Evolutionary conservation across 2,113 vertebrate species (phyloP).

Genomic region (Saguinus imperator): DNA sequence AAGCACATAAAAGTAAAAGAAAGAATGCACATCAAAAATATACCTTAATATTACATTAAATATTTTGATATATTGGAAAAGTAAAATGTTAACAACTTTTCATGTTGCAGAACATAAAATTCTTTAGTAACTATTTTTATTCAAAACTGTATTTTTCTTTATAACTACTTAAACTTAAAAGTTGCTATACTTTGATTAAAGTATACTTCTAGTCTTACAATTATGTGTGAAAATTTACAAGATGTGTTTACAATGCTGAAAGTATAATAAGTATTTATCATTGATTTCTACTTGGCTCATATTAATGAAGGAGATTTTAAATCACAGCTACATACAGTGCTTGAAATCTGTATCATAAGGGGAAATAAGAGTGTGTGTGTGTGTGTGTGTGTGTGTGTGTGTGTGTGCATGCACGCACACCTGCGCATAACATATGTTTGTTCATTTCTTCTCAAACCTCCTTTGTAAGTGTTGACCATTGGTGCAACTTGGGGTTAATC

Average conservation of each 20-base stretch:
- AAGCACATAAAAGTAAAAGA: constrained; percentile 62
- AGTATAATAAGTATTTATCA: constrained; percentile 63
- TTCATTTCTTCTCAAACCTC: neutral
- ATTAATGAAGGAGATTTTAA: constrained; percentile 11
- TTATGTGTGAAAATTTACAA: constrained; percentile 60
- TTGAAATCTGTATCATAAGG: constrained; percentile 23
- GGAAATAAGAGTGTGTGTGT: neutral
- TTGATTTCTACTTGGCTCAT: constrained; percentile 37
- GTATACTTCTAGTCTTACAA: constrained; percentile 56
- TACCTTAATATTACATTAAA: constrained; percentile 68
- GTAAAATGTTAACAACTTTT: constrained; percentile 75
- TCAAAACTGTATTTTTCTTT: constrained; percentile 69
- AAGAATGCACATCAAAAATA: constrained; percentile 7
- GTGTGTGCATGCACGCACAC: neutral
- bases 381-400: neutral
- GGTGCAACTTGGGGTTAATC: constrained; percentile 59
- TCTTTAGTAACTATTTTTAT: constrained; percentile 71
- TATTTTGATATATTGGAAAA: constrained; percentile 66
- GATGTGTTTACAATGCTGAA: constrained; percentile 60
- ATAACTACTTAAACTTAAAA: constrained; percentile 56
- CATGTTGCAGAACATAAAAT: constrained; percentile 74
- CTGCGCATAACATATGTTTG: neutral
- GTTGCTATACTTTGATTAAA: constrained; percentile 70
- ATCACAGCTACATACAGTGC: neutral
- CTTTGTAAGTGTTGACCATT: constrained; percentile 40